Conservation (phyloP, 2,113 vertebrate species). For the Phoenicopterus ruber region DNA sequence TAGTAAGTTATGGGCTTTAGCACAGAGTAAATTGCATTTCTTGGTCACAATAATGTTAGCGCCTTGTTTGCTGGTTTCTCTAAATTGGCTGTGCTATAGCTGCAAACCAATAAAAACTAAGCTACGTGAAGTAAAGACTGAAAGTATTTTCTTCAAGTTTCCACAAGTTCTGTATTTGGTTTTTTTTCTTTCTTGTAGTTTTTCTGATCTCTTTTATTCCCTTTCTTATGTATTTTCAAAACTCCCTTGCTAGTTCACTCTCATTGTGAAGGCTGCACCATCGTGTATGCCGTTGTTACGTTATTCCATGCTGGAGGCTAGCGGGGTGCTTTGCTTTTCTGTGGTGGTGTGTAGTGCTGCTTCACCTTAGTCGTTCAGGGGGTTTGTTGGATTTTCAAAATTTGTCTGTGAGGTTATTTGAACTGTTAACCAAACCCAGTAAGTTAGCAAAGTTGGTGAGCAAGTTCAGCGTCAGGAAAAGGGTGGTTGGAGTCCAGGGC, state of each 20-base stretch:
- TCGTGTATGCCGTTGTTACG: background rate
- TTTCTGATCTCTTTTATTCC: background rate
- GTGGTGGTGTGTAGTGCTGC: background rate
- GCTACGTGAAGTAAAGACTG: background rate
- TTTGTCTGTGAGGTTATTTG: background rate
- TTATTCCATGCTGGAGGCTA: background rate
- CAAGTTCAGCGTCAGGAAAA: background rate
- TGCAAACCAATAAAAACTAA: background rate
- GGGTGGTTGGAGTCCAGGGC: background rate
- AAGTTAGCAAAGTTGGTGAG: background rate
- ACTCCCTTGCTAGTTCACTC: background rate
- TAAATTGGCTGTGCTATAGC: background rate
- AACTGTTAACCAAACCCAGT: background rate
- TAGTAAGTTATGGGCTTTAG: background rate
- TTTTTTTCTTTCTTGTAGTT: background rate
- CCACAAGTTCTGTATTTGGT: background rate
- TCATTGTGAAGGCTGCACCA: background rate
- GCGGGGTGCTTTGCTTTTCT: background rate
- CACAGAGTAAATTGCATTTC: background rate
- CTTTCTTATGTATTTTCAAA: background rate
- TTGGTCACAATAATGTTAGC: background rate
- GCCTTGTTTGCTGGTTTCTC: background rate
- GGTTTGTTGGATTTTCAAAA: background rate
- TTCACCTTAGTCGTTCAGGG: background rate
- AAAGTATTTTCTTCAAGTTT: background rate